Conservation (phyloP, 1,140 invertebrate species). For the Trichoplusia ni region DNA sequence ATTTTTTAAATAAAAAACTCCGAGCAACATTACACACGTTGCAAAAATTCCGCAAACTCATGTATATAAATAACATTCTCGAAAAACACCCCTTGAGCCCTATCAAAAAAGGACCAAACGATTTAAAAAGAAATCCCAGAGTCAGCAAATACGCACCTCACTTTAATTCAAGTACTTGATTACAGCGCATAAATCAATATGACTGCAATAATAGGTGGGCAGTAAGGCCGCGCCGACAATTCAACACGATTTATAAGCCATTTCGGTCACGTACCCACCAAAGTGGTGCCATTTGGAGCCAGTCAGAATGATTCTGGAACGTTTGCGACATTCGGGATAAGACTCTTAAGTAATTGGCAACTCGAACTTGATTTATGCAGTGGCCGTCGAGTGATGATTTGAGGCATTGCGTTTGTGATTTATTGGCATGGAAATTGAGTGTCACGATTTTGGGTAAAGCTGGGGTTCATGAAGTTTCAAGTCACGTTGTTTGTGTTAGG, state of each 20-base stretch:
- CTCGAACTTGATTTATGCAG: conserved; percentile 46
- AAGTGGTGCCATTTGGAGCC: conserved; percentile 61
- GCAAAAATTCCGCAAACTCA: conserved; percentile 10
- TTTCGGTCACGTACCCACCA: conserved; percentile 63
- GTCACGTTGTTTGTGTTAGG: not conserved
- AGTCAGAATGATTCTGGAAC: conserved; percentile 59
- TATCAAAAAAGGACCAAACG: conserved; percentile 2
- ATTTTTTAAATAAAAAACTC: conserved; percentile 11
- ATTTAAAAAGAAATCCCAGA: conserved; percentile 11
- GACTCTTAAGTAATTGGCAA: conserved; percentile 48
- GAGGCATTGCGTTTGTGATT: conserved; percentile 25
- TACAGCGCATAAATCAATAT: conserved; percentile 59
- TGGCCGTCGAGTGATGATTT: conserved; percentile 25
- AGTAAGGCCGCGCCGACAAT: conserved; percentile 41
- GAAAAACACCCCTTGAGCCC: not conserved
- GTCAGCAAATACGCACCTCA: conserved; percentile 30
- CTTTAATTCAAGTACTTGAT: conserved; percentile 52
- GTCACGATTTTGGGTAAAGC: conserved; percentile 1
- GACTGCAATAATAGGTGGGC: conserved; percentile 62
- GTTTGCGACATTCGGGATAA: conserved; percentile 56
- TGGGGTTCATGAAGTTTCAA: not conserved
- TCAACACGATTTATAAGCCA: conserved; percentile 64
- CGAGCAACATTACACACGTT: conserved; percentile 14
- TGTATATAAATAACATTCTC: conserved; percentile 5
- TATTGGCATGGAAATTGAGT: conserved; percentile 18